Conservation (phyloP, 1,140 invertebrate species). For the Anagrus nilaparvatae region DNA sequence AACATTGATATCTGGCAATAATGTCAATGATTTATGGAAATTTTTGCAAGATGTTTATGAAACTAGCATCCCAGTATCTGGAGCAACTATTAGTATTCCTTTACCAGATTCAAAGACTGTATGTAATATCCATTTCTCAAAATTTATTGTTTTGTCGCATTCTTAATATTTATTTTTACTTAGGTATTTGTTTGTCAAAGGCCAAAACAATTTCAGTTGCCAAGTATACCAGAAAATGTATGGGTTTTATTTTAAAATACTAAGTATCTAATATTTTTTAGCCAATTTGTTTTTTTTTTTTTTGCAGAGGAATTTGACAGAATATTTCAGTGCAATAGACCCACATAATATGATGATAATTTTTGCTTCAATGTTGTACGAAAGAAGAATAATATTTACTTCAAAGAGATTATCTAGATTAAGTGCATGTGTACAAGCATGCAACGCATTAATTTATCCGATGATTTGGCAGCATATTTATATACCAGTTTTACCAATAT, state of each 20-base stretch:
- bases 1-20: slow-evolving; percentile 44
- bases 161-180: slow-evolving; percentile 28
- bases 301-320: slow-evolving; percentile 81
- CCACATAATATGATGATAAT: slow-evolving; percentile 85
- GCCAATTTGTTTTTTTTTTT: slow-evolving; percentile 18
- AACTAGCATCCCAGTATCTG: slow-evolving; percentile 45
- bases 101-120: slow-evolving; percentile 36
- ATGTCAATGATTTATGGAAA: slow-evolving; percentile 44
- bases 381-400: slow-evolving; percentile 82
- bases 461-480: slow-evolving; percentile 98
- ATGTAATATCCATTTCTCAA: slow-evolving; percentile 14
- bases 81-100: slow-evolving; percentile 33
- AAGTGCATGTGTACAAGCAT: slow-evolving; percentile 88
- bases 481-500: slow-evolving; percentile 82
- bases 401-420: slow-evolving; percentile 77
- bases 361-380: slow-evolving; percentile 89
- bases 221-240: slow-evolving; percentile 91
- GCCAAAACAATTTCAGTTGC: slow-evolving; percentile 69
- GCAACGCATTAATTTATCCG: slow-evolving; percentile 86
- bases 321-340: slow-evolving; percentile 92
- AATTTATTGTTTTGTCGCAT: background rate
- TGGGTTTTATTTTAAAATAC: slow-evolving; percentile 33
- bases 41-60: slow-evolving; percentile 60
- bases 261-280: slow-evolving; percentile 2
- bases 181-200: slow-evolving; percentile 68